Base-by-base conservation (phyloP, 2,113 vertebrate genomes). In the Eupsittula cactorum region DNA sequence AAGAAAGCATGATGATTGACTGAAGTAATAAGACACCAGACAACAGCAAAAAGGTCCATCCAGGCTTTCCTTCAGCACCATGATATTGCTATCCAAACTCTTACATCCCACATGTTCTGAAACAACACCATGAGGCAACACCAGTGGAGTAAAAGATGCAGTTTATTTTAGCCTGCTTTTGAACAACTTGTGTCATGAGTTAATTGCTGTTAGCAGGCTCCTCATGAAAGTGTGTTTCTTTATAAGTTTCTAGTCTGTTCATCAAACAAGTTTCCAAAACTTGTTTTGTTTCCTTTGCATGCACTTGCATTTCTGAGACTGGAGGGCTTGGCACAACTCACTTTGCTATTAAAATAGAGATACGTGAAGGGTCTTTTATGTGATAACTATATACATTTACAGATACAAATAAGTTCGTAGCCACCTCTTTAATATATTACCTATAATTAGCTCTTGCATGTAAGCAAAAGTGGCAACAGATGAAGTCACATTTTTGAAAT, bases 21-120 rank as follows among this genome's bases (percentile, higher is more conserved):
- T 98, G 96, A 98, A 97, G 95, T 92, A 96, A 59, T 97, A 96
- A 96, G 97, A 98, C 97, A 98, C 97, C 93, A 98, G 97, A 98
- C 96, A 98, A 98, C 93, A 98, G 97, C 92, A 97, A 97, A 91
- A 97, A 92, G 93, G 95, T 96, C 95, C 97, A 98, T 98, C 98
- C 98, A 98, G 98, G 98, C 98, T 98, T 98, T 98, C 98, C 96
- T 98, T 98, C 98, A 95, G 96, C 92, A 96, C 90, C 82, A 74
- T 76, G 83, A 93, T 92, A 96, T 60, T 75, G 75, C 95, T 97
- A 75, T 78, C 92, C 97, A 97, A 96, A 92, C 47, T 84, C 94
- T 87, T 82, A 84, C 47, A 84, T n/a, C 93, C 75, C 75, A 82
- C 73, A 23, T 28, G 16, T 18, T 90, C 86, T 75, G 82, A 67